Base-by-base conservation (phyloP, 2,797 vertebrate genomes). In the Centropyge bicolor region DNA sequence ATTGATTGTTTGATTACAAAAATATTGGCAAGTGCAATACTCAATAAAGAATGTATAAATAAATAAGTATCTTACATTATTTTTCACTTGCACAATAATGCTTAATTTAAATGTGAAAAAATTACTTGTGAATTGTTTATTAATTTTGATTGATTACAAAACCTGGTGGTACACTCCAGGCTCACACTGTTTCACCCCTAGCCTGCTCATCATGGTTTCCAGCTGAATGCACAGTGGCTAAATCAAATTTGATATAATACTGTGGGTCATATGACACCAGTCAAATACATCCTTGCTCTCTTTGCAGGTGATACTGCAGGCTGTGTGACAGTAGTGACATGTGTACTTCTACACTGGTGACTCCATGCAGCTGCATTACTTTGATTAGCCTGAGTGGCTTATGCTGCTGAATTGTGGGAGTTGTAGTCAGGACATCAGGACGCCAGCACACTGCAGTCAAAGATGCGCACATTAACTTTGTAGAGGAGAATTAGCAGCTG, bases 321-420 rank as follows among this genome's bases (percentile, higher is more conserved):
- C 14, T 36, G 36, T 45, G 31, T 27, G 20, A 38, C 13, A 27
- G 17, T 22, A 16, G 27, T 43, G 35, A 67, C 49, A 40, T 27
- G 11, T 51, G 16, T 31, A 14, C 22, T 56, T 57, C n/a, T 36
- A 24, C 46, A 41, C 49, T 5, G n/a, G 51, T 63, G 61, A 41
- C 40, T 70, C 35, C 31, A 49, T 38, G 55, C 78, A 81, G 56
- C 72, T 81, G 75, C 62, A 46, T 56, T 76, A 24, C 64, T 65
- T 69, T 77, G 40, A 84, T 56, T 31, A 55, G 40, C 27, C 14
- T 48, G 65, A 75, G 17, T 46, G 31, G 24, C 5, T 69, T 8
- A 2, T 61, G 43, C 62, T 49, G 78, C 82, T 78, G 94, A 61
- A 93, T 90, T 85, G 59, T 94, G 95, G 95, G 83, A 94, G 8